phyloP scores from a whole-genome alignment of 1,140 invertebrate genomes.

The Heliconius eleuchia region DNA sequence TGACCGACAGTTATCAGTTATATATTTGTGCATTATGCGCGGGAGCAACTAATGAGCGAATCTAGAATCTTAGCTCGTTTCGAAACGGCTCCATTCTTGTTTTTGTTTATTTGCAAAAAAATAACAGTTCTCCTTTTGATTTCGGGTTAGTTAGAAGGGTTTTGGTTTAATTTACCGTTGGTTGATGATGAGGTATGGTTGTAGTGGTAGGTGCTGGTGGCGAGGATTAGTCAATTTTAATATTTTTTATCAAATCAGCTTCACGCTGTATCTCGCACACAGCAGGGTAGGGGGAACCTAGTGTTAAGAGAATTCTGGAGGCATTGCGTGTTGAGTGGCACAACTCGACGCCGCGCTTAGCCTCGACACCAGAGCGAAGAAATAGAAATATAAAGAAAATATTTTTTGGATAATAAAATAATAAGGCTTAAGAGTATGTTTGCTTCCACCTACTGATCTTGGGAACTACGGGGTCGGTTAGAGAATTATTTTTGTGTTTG shows the following conservation, averaged over 20 bases:
- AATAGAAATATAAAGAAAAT: neutral
- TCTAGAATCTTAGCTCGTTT: neutral
- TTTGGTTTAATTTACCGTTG: constrained; percentile 6
- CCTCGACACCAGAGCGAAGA: no score
- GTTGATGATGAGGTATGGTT: neutral
- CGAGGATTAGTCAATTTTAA: neutral
- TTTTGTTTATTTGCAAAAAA: neutral
- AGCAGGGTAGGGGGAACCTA: no score
- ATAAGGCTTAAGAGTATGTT: no score
- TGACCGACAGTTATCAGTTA: constrained; percentile 27
- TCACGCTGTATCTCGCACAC: no score
- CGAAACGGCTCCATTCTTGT: neutral
- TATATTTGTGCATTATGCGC: constrained; percentile 30
- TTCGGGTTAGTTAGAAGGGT: neutral
- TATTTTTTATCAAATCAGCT: no score
- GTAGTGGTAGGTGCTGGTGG: neutral
- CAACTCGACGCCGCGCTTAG: no score
- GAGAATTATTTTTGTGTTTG: no score
- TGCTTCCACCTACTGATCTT: no score
- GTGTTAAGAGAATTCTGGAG: no score
- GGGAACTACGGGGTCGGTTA: no score
- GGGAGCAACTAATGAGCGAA: constrained; percentile 27
- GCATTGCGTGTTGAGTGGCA: no score
- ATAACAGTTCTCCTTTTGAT: neutral
- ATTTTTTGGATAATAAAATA: neutral